Evolutionary conservation across 92 coral and sea anemone species (phyloP), one percentile per base, ranked within the genome.

Genomic region (Parazoanthus atlanticus): DNA sequence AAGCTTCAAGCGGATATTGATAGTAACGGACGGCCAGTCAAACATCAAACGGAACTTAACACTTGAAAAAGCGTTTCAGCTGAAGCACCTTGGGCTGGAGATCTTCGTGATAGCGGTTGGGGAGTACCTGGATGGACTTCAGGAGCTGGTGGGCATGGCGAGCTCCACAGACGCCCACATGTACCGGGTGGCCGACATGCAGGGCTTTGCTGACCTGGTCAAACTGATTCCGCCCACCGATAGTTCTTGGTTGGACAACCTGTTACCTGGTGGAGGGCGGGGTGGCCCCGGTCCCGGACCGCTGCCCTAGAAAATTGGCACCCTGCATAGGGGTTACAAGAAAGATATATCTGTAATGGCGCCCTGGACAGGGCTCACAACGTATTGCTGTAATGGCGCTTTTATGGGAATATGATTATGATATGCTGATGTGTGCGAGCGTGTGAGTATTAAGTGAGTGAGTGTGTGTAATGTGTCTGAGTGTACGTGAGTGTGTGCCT

Each of bases 71-170:
- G 98, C 98, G 8, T 56, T 79, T 74, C 85, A 66, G 15, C 89
- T 96, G 23, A 96, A 94, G 86, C 81, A 86, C 4, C 56, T 25
- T 1, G 97, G 97, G 19, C 88, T 92, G 36, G 93, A 96, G 78
- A 90, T 96, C 61, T 96, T 92, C 82, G 97, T 96, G 64, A 90
- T 96, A 23, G 98, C 95, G 25, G 92, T 96, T 6, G 98, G 98
- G 8, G 92, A 84, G 38, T 94, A 92, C 79, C 67, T 93, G 30
- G 93, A 90, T 19, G 97, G 97, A 3, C 90, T 96, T 5, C 93
- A 86, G 41, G 98, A 96, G 66, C 69, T 96, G 43, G 89, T 91
- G 8, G 91, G 86, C 30, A 91, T 96, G 92, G 97, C 98, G 2
- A 92, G 93, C 32, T 86, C 96, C 5, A 88, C 92, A 0, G 89